Percentiles rank a stretch among this genome's conserved stretches.
These are phyloP conservation scores for Perdix hodgsoniae DNA, from an alignment of 2,797 vertebrate species.

Conservation along the genomic window DNA sequence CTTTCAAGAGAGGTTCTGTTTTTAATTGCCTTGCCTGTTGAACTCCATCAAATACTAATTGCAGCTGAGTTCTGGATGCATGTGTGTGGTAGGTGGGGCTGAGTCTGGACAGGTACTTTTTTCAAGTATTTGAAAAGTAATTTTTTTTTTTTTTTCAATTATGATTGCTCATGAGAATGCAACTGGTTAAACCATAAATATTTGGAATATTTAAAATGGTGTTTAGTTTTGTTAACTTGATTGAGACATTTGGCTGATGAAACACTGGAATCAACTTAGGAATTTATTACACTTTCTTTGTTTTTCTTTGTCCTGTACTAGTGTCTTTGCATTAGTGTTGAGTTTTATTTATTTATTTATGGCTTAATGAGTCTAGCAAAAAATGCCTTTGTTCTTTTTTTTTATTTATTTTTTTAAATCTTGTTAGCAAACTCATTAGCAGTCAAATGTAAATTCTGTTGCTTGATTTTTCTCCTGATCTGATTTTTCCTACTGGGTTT, in stretches of 20 bases:
- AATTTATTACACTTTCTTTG: background rate
- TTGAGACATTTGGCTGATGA: background rate
- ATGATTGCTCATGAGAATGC: background rate
- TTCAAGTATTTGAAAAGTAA: too few species aligned
- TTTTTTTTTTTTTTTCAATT: background rate
- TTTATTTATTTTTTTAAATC: background rate
- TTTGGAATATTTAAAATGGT: background rate
- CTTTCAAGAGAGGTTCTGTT: background rate
- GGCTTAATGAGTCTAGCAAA: background rate
- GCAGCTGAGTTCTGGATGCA: background rate
- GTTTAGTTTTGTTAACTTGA: background rate
- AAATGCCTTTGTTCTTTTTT: background rate
- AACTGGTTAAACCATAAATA: background rate
- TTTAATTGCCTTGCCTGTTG: background rate
- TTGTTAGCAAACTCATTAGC: background rate
- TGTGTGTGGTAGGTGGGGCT: background rate
- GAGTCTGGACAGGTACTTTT: background rate
- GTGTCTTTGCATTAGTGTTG: background rate
- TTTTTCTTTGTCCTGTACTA: background rate
- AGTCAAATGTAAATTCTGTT: background rate
- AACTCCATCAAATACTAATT: background rate
- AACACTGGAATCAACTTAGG: background rate
- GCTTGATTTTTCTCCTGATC: background rate
- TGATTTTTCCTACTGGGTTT: background rate
- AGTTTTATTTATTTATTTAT: too few species aligned